Conservation (phyloP, 2,113 vertebrate species). For the Hippocampus comes region DNA sequence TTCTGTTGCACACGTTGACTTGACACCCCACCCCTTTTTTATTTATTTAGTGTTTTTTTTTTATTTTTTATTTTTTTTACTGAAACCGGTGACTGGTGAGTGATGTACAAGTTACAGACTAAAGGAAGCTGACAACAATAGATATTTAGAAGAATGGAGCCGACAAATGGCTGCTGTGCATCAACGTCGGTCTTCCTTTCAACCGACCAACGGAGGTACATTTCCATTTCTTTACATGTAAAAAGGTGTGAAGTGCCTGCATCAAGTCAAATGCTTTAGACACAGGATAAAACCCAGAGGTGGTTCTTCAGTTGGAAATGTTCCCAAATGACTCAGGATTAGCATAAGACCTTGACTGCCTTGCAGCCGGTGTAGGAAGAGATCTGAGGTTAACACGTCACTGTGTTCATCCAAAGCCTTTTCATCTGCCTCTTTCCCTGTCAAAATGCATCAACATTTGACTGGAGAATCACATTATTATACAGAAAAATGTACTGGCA, state of each 20-base stretch:
- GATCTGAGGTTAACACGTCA: constrained; percentile 36
- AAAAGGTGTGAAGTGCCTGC: constrained; percentile 55
- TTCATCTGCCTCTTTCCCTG: constrained; percentile 13
- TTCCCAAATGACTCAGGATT: constrained; percentile 39
- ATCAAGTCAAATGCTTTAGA: constrained; percentile 39
- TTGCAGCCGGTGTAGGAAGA: constrained; percentile 14
- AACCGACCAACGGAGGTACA: constrained; percentile 29
- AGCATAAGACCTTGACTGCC: constrained; percentile 45
- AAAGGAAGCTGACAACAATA: constrained; percentile 49
- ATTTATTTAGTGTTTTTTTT: not conserved
- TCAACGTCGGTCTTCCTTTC: constrained; percentile 34
- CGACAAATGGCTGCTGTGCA: constrained; percentile 28
- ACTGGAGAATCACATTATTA: not conserved
- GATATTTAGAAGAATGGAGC: constrained; percentile 41
- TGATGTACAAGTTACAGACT: constrained; percentile 39
- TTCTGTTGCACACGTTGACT: constrained; percentile 9
- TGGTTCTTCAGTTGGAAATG: constrained; percentile 62
- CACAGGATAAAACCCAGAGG: constrained; percentile 42
- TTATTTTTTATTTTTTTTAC: too few species aligned
- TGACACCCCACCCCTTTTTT: not conserved
- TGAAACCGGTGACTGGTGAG: constrained; percentile 25
- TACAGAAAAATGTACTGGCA: not conserved
- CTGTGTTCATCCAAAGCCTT: constrained; percentile 25
- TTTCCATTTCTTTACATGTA: constrained; percentile 67
- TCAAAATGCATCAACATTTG: not conserved